Base-by-base conservation (phyloP, 2,113 vertebrate species). In the Oreochromis niloticus region DNA sequence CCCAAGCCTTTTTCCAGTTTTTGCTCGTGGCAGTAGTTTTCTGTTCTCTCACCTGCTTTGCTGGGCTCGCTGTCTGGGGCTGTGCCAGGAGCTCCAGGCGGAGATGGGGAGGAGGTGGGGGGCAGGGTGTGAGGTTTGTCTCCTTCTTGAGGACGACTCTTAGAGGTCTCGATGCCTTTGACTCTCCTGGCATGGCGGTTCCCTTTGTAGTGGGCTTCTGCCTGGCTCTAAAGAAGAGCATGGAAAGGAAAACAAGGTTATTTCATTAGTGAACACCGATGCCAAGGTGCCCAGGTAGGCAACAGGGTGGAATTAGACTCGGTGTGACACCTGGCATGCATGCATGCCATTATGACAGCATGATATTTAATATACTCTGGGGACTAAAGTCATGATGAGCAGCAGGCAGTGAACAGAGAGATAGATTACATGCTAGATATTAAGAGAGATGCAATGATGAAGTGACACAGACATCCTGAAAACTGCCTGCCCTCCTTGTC, bases 141-240 rank as follows among this genome's bases (percentile, higher is more conserved):
- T 68, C 95, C 96, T 83, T 98, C 97, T 89, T 96, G 96, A 81
- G 97, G 97, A 85, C 97, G 97, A 90, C 95, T 97, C 92, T 98
- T 98, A 89, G 97, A 97, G 11, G 97, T 98, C 95, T 99, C 98
- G 2, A 98, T 98, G 94, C 98, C 98, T 96, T 99, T 98, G 61
- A 98, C 96, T 95, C 98, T 96, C 81, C 98, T 97, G 84, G 98
- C 98, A 32, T 99, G 98, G 11, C 98, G 97, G 88, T 98, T 98
- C 16, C 98, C 98, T 94, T 98, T 98, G 96, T 98, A 99, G 93
- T 99, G 98, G 6, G 98, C 97, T 92, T 98, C 98, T 39, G 98
- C 98, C 94, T 99, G 98, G 95, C 97, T 98, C 98, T 98, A 87
- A 27, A 66, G 81, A 4, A 78, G 5, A 27, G 88, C 43, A 82